These are phyloP conservation scores for Metaphire vulgaris DNA, from an alignment of 1,140 invertebrate genomes.

Conservation along the genomic window DNA sequence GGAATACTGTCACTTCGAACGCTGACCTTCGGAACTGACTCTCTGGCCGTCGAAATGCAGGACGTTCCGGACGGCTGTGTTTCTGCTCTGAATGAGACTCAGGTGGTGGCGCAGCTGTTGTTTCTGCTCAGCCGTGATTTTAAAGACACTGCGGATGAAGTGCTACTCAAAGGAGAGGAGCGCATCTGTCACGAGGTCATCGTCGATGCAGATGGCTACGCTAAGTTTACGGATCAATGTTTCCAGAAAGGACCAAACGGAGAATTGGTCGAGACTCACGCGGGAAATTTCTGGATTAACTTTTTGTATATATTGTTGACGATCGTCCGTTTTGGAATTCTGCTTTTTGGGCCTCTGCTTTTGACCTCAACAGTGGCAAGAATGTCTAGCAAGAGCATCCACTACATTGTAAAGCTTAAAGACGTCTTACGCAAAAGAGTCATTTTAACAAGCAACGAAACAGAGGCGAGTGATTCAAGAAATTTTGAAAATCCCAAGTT, in stretches of 20 bases:
- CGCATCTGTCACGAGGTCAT: constrained; percentile 44
- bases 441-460: not conserved
- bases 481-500: not conserved
- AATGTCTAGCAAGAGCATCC: constrained; percentile 15
- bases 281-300: constrained; percentile 44
- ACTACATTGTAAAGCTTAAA: constrained; percentile 30
- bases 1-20: constrained; percentile 46
- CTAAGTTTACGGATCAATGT: constrained; percentile 20
- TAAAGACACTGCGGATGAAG: constrained; percentile 23
- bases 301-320: constrained; percentile 43
- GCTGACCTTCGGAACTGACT: constrained; percentile 26
- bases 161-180: constrained; percentile 17
- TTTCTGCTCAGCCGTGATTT: constrained; percentile 38
- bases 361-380: constrained; percentile 39
- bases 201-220: constrained; percentile 30
- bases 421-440: constrained; percentile 23
- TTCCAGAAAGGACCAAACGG: not conserved
- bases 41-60: constrained; percentile 32
- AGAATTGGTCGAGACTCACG: constrained; percentile 11
- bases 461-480: not conserved
- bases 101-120: constrained; percentile 35
- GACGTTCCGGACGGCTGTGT: constrained; percentile 44
- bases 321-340: constrained; percentile 40
- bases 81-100: constrained; percentile 32
- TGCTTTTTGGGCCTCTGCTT: constrained; percentile 44